Evolutionary conservation across 1,140 invertebrate genomes (phyloP).

Genomic region (Papilio polyxenes): DNA sequence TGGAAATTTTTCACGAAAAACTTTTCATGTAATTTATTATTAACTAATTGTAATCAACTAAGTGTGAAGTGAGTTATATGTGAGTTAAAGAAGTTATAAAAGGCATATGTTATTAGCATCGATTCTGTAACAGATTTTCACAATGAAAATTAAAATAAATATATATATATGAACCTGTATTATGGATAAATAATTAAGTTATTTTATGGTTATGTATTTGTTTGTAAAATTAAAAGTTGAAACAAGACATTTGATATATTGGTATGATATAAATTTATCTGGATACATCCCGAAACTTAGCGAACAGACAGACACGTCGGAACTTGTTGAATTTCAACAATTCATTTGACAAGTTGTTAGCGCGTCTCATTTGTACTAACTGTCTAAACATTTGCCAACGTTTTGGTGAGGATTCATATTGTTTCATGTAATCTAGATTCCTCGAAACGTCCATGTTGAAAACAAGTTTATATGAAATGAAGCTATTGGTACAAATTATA

Average conservation of each 20-base stretch:
- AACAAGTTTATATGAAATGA: not conserved
- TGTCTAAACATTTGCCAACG: constrained; percentile 29
- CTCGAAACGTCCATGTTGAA: constrained; percentile 8
- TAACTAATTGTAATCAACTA: too few species aligned
- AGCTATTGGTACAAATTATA: not conserved
- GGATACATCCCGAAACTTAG: constrained; percentile 19
- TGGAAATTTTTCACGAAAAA: too few species aligned
- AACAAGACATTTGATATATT: not conserved
- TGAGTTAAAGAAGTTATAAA: too few species aligned
- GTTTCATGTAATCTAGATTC: not conserved
- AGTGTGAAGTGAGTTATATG: too few species aligned
- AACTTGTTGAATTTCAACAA: constrained; percentile 32
- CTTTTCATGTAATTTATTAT: too few species aligned
- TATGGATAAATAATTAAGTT: not conserved
- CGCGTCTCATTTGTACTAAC: constrained; percentile 19
- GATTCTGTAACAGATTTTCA: too few species aligned
- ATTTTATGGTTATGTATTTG: not conserved
- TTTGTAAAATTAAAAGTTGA: not conserved
- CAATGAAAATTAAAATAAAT: too few species aligned
- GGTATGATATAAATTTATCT: constrained; percentile 19
- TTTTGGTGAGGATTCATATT: constrained; percentile 6
- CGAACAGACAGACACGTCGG: constrained; percentile 23
- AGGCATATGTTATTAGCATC: too few species aligned
- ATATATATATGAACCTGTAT: too few species aligned
- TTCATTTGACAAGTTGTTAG: constrained; percentile 33